Evolutionary conservation across 2,888 invertebrate genomes (phyloP), one percentile per base, ranked within the genome.

Genomic region (Germaria angustata): DNA sequence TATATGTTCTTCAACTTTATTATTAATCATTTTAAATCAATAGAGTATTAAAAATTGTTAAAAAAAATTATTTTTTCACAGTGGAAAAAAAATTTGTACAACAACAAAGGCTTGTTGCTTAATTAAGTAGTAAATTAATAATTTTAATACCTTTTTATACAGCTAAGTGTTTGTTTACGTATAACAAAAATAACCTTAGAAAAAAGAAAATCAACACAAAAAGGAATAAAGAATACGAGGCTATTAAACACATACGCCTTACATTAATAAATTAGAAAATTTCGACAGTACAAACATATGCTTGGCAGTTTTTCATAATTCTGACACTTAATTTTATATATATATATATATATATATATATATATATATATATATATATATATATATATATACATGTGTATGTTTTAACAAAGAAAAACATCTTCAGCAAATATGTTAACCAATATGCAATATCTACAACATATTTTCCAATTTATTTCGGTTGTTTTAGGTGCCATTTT

Each of bases 81-180:
- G 55, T 78, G 55, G 49, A 78, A 57, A 41, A 71, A 49, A 39
- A 55, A 32, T 69, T 68, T 71, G 51, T 77, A 59, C 76, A 77
- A 77, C 68, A 68, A 76, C 61, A 77, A 68, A 68, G 41, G 17
- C 46, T 55, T 13, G 71, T 71, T 71, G 65, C 0, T 9, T 20
- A 24, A 17, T 32, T 22, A 39, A 15, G 69, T 71, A 71, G 1
- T 36, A 7, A 34, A 9, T 36, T 9, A 63, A 55, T 36, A 20
- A 8, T 71, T 28, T 3, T 68, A 55, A 41, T 36, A 57, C 36
- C 32, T 46, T 66, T 39, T 57, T 46, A 13, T 41, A 41, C 11
- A 77, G 8, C 20, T 11, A 13, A 41, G 34, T 41, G 32, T 61
- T 69, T 77, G 24, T 77, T 77, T 77, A 76, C 76, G 66, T 59